These are phyloP conservation scores for Embiotoca jacksoni DNA, from an alignment of 2,113 vertebrate genomes.

Conservation along the genomic window DNA sequence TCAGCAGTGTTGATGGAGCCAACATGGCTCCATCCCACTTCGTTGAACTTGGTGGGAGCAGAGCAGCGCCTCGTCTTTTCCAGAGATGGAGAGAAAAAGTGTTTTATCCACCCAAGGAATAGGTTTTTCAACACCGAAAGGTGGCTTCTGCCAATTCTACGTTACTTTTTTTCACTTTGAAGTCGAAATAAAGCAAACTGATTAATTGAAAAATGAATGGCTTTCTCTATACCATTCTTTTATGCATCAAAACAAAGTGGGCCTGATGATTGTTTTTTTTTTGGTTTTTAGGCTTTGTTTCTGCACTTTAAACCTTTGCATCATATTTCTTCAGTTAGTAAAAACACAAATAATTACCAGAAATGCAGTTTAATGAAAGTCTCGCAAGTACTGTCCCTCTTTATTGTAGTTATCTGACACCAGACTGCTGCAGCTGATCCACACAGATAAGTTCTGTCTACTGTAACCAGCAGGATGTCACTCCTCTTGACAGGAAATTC, in stretches of 20 bases:
- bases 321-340: neutral
- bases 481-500: conserved; percentile 42
- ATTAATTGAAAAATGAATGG: neutral
- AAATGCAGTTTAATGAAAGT: neutral
- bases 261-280: neutral
- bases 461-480: conserved; percentile 27
- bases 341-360: neutral
- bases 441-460: conserved; percentile 6
- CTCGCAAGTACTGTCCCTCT: neutral
- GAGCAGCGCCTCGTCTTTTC: conserved; percentile 15
- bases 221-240: neutral
- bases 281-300: neutral
- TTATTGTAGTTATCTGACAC: neutral
- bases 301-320: neutral
- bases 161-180: neutral
- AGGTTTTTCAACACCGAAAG: neutral
- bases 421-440: neutral
- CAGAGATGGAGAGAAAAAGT: conserved; percentile 1
- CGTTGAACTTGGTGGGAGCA: conserved; percentile 60
- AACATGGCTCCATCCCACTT: conserved; percentile 50
- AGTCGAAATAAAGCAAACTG: neutral
- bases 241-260: neutral
- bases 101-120: neutral
- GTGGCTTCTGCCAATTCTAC: neutral
- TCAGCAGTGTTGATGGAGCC: conserved; percentile 2